Evolutionary conservation across 2,113 vertebrate species (phyloP), one percentile per base, ranked within the genome.

Genomic region (Callorhinus ursinus): DNA sequence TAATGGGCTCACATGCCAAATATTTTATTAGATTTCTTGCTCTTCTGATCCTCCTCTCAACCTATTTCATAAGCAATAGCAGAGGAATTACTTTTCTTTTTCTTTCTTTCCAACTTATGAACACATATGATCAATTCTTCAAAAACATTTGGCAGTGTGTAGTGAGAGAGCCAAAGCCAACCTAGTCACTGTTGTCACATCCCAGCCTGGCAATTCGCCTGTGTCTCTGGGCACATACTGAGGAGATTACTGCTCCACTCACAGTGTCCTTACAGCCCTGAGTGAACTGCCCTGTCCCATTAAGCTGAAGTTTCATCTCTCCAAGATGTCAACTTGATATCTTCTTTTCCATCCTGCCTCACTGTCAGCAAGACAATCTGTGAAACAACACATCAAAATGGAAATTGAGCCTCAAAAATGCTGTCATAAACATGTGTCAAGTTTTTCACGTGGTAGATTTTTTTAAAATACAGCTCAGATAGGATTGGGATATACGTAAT

Each of bases 351-450:
- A 63, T 83, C 96, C 96, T 92, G 86, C 95, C 90, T 96, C 96
- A 97, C 85, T 97, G 1, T 94, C 97, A 97, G 98, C 97, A 98
- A 97, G 71, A 39, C 63, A 79, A 85, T 82, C 98, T 96, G 93
- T 96, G 96, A 98, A 98, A 98, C 91, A 95, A 93, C 90, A 97
- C 89, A 97, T 97, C 92, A 79, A 97, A 97, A 95, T 97, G 97
- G 98, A 98, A 98, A 98, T 97, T 93, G 95, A 74, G 97, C 93
- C 88, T 93, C 97, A 96, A 98, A 98, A 96, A 98, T 97, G 81
- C 3, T 51, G 96, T 85, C 98, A 96, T 97, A 98, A 98, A 98
- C 0, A 76, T 61, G 79, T 98, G 97, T 97, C 97, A 98, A 49
- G 77, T 95, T 97, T 94, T 93, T 98, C 95, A 88, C 72, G 87